A percentile compares a stretch with the other conserved stretches of the same genome.
These are phyloP conservation scores for silkworm (Bombyx mori) DNA, from an alignment of 1,140 invertebrate species.

Conservation along the genomic window DNA sequence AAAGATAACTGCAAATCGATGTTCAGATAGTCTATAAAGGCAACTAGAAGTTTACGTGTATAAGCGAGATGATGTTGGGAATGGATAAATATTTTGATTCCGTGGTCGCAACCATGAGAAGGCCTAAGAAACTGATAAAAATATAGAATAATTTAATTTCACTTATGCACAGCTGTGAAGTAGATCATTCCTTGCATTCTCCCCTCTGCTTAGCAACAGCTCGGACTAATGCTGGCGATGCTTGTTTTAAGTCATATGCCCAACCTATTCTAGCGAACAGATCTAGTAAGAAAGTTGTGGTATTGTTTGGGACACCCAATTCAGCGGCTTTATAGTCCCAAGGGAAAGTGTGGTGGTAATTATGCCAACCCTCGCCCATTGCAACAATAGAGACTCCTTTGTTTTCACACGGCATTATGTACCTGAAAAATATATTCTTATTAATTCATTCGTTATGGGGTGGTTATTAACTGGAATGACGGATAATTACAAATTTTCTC, in stretches of 20 bases:
- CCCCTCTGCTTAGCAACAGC: slow-evolving; percentile 58
- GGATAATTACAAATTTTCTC: no score
- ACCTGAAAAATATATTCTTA: slow-evolving; percentile 59
- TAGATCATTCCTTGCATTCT: slow-evolving; percentile 8
- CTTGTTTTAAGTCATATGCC: slow-evolving; percentile 83
- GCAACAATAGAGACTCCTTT: slow-evolving; percentile 72
- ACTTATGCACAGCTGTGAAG: no score
- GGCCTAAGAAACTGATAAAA: no score
- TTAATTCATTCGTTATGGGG: neutral
- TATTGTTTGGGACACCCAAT: slow-evolving; percentile 70
- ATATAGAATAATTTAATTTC: no score
- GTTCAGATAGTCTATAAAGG: no score
- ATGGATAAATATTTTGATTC: no score
- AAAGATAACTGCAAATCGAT: no score
- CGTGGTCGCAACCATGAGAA: no score
- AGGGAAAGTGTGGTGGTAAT: slow-evolving; percentile 94
- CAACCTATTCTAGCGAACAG: slow-evolving; percentile 80
- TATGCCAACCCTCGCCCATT: slow-evolving; percentile 86
- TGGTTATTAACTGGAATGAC: neutral
- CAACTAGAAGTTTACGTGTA: no score
- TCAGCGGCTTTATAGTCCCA: slow-evolving; percentile 87
- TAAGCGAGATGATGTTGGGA: no score
- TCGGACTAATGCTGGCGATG: slow-evolving; percentile 72
- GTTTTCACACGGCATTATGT: slow-evolving; percentile 77
- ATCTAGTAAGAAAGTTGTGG: slow-evolving; percentile 78